These are phyloP conservation scores for Mastomys coucha DNA, from an alignment of 2,113 vertebrate genomes.

Conservation along the genomic window DNA sequence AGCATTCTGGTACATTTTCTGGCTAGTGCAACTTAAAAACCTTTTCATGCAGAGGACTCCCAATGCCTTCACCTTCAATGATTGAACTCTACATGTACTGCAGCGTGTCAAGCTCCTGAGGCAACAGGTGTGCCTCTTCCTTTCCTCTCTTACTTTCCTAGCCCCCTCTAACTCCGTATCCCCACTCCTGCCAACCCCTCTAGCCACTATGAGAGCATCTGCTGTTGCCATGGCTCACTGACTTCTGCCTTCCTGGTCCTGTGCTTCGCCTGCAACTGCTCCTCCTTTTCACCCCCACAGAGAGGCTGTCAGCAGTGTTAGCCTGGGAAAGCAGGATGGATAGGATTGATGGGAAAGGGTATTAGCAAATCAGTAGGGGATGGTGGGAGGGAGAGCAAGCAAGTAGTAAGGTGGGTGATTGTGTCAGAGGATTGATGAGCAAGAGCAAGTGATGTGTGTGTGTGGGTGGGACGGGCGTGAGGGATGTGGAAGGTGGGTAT, in stretches of 20 bases:
- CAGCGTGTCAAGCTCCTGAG: neutral
- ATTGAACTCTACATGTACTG: neutral
- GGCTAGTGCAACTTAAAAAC: neutral
- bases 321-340: conserved; percentile 56
- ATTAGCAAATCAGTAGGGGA: conserved; percentile 66
- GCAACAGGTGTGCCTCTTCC: neutral
- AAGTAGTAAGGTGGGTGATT: conserved; percentile 47
- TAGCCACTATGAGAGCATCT: conserved; percentile 38
- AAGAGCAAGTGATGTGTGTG: conserved; percentile 35
- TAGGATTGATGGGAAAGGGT: conserved; percentile 54
- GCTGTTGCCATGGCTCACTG: conserved; percentile 52
- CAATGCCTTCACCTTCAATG: neutral
- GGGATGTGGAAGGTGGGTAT: neutral
- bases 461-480: conserved; percentile 47
- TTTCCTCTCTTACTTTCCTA: neutral
- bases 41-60: neutral
- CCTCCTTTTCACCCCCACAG: conserved; percentile 75
- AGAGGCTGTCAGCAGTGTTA: conserved; percentile 77
- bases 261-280: conserved; percentile 23
- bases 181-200: neutral
- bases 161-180: neutral
- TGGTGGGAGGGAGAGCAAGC: conserved; percentile 60
- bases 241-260: conserved; percentile 41
- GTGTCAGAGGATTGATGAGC: conserved; percentile 68
- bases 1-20: neutral